Conservation (phyloP, 2,797 vertebrate genomes). For the Bryconaethiops microstoma region DNA sequence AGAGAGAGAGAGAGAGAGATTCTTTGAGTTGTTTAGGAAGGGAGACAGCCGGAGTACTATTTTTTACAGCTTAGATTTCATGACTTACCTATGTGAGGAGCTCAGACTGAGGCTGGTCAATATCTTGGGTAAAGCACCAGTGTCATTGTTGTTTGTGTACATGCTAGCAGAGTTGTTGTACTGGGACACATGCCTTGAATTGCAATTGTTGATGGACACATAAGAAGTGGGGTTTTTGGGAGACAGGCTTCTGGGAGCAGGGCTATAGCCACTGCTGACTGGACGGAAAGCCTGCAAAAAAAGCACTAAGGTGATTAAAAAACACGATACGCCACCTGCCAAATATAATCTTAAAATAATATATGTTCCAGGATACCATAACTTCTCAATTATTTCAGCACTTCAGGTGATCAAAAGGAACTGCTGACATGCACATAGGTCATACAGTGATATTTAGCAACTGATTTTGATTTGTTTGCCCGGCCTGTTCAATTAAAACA, state of each 20-base stretch:
- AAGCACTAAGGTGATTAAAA: neutral
- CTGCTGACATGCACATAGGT: too few relatives aligned
- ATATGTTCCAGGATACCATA: neutral
- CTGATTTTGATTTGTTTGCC: too few relatives aligned
- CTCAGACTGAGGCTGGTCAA: constrained; percentile 85
- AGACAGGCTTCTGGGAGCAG: constrained; percentile 64
- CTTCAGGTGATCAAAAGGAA: too few relatives aligned
- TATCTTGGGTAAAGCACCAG: constrained; percentile 80
- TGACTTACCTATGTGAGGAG: constrained; percentile 80
- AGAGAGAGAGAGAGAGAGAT: too few relatives aligned
- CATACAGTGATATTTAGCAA: too few relatives aligned
- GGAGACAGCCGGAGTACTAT: neutral
- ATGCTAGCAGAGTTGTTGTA: constrained; percentile 83
- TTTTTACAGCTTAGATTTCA: neutral
- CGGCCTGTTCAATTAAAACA: too few relatives aligned
- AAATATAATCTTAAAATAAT: neutral
- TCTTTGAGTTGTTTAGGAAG: neutral
- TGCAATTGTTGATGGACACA: constrained; percentile 69
- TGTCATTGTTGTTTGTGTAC: constrained; percentile 76
- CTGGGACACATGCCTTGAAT: constrained; percentile 72
- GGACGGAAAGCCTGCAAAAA: constrained; percentile 83
- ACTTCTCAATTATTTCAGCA: too few relatives aligned
- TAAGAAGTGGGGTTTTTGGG: constrained; percentile 50
- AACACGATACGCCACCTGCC: neutral
- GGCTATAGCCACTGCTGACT: constrained; percentile 75